phyloP scores from a whole-genome alignment of 2,888 invertebrate species.

The Rotaria macrura region DNA sequence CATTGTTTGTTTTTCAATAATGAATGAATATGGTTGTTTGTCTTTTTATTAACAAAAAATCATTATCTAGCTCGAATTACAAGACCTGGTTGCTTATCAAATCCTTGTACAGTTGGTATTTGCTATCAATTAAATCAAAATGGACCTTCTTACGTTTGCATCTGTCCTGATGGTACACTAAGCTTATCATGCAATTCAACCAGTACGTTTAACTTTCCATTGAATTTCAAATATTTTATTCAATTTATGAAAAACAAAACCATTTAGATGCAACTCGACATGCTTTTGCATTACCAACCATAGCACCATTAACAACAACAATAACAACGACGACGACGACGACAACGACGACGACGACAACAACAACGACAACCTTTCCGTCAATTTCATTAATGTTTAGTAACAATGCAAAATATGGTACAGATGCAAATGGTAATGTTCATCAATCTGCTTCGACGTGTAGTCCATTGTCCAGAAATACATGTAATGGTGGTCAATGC shows the following conservation, averaged over 20 bases:
- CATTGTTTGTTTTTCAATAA: too few species aligned
- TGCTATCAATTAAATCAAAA: background rate
- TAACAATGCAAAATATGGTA: background rate
- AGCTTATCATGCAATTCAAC: background rate
- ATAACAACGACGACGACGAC: too few species aligned
- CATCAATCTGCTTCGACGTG: background rate
- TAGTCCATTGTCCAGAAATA: background rate
- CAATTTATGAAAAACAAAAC: background rate
- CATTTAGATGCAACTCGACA: background rate
- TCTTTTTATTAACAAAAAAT: too few species aligned
- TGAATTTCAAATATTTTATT: too few species aligned
- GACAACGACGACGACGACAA: background rate
- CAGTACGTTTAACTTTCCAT: background rate
- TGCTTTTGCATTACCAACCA: background rate
- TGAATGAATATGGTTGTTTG: too few species aligned
- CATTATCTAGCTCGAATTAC: background rate
- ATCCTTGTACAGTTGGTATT: slow-evolving; percentile 24
- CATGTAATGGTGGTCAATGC: slow-evolving; percentile 30
- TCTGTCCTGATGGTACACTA: background rate
- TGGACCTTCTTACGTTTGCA: background rate
- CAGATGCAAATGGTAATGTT: background rate
- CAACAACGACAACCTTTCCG: background rate
- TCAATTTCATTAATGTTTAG: background rate
- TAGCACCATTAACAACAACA: background rate
- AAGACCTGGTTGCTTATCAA: slow-evolving; percentile 22